Percentiles rank a stretch among this genome's conserved stretches.
Evolutionary conservation across 2,113 vertebrate species (phyloP).

Genomic region (Columba livia): DNA sequence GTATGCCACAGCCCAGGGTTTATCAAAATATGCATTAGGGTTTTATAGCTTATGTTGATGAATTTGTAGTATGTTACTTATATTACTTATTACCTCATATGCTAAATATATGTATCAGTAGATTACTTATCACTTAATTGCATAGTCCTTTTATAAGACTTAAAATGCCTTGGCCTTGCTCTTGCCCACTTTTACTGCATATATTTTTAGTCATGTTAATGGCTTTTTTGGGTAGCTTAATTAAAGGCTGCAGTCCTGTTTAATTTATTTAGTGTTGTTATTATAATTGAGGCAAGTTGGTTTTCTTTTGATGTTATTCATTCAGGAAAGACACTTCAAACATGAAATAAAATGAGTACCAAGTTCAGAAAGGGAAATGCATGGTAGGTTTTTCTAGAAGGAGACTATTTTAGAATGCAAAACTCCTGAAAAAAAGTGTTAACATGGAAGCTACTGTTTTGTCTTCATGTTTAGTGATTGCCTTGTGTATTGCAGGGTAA

Average conservation of each 20-base stretch:
- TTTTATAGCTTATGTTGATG: not conserved
- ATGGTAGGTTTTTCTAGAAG: not conserved
- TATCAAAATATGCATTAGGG: not conserved
- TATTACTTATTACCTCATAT: not conserved
- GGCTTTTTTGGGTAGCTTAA: not conserved
- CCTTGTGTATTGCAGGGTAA: not conserved
- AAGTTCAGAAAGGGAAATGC: not conserved
- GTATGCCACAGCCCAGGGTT: not conserved
- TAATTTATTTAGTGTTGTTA: not conserved
- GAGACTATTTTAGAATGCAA: not conserved
- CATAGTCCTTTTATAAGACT: not conserved
- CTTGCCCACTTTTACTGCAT: not conserved
- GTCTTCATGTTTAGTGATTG: not conserved
- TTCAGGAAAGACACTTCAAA: not conserved
- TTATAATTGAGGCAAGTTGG: not conserved
- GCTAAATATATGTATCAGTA: not conserved
- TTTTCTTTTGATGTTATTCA: not conserved
- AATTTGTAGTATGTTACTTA: not conserved
- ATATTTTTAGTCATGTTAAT: conserved; percentile 15
- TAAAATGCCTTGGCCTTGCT: not conserved
- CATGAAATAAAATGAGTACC: not conserved
- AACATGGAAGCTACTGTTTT: not conserved
- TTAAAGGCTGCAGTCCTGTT: not conserved
- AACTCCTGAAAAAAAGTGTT: not conserved
- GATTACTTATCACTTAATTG: conserved; percentile 7